Evolutionary conservation across 2,113 vertebrate genomes (phyloP).

Genomic region (Dicaeum eximium): DNA sequence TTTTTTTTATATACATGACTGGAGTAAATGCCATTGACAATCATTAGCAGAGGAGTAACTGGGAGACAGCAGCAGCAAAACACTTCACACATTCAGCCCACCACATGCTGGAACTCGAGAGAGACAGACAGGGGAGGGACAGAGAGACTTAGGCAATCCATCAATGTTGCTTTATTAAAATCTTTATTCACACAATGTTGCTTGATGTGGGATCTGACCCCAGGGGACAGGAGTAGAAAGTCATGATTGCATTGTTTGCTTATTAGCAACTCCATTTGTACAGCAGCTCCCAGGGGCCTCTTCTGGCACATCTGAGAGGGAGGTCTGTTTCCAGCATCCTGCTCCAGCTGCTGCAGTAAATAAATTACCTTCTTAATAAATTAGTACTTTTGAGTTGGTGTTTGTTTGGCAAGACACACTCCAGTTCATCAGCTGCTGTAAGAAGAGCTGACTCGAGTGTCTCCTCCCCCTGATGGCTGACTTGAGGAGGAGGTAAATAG

Average conservation of each 20-base stretch:
- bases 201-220: conserved; percentile 59
- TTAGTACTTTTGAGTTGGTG: conserved; percentile 38
- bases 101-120: neutral
- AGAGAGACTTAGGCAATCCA: conserved; percentile 29
- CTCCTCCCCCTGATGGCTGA: neutral
- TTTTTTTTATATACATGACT: neutral
- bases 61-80: neutral
- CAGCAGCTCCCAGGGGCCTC: conserved; percentile 48
- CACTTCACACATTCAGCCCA: neutral
- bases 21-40: neutral
- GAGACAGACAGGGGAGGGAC: neutral
- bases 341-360: conserved; percentile 59
- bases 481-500: neutral
- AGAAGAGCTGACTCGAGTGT: neutral
- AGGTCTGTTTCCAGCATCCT: neutral
- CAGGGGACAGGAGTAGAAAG: conserved; percentile 56
- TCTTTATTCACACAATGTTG: conserved; percentile 72
- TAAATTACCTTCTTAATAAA: conserved; percentile 71
- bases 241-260: conserved; percentile 18
- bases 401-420: conserved; percentile 50
- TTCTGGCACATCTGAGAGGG: conserved; percentile 11
- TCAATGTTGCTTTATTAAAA: conserved; percentile 70
- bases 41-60: neutral
- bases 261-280: conserved; percentile 33
- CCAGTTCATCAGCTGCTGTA: conserved; percentile 41